Evolutionary conservation across 2,888 invertebrate species (phyloP).

Genomic region (Lasioglossum calceatum): DNA sequence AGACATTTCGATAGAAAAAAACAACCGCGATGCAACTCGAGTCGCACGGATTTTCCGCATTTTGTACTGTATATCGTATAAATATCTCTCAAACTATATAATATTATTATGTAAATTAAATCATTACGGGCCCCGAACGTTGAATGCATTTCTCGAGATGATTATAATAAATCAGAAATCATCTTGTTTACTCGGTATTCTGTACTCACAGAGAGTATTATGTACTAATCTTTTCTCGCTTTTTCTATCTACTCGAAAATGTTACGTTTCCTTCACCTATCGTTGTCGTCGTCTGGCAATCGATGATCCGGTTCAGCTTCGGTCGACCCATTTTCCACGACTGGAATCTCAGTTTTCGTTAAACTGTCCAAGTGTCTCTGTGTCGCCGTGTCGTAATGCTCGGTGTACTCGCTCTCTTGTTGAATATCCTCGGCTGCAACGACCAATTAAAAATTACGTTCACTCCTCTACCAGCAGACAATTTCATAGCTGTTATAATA

Average conservation of each 20-base stretch:
- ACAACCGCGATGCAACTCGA: conserved; percentile 30
- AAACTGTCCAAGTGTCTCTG: conserved; percentile 87
- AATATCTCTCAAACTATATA: background rate
- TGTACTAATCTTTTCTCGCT: background rate
- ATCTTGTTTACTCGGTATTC: background rate
- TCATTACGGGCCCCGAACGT: background rate
- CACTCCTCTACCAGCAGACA: background rate
- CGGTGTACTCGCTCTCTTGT: conserved; percentile 83
- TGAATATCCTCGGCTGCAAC: conserved; percentile 73
- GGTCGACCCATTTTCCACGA: conserved; percentile 22
- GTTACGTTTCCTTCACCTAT: conserved; percentile 21
- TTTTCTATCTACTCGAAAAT: background rate
- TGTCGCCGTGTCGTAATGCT: conserved; percentile 80
- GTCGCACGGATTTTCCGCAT: background rate
- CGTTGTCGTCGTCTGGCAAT: conserved; percentile 3
- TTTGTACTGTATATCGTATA: background rate
- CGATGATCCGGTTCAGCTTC: background rate
- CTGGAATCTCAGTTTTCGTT: conserved; percentile 68
- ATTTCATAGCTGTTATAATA: background rate
- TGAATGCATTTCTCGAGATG: background rate
- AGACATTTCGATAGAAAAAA: conserved; percentile 12
- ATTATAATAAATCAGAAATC: background rate
- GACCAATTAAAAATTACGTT: background rate
- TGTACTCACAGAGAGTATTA: background rate
- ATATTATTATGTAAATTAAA: background rate